Conservation (phyloP, 2,113 vertebrate species). For the Symphodus melops region DNA sequence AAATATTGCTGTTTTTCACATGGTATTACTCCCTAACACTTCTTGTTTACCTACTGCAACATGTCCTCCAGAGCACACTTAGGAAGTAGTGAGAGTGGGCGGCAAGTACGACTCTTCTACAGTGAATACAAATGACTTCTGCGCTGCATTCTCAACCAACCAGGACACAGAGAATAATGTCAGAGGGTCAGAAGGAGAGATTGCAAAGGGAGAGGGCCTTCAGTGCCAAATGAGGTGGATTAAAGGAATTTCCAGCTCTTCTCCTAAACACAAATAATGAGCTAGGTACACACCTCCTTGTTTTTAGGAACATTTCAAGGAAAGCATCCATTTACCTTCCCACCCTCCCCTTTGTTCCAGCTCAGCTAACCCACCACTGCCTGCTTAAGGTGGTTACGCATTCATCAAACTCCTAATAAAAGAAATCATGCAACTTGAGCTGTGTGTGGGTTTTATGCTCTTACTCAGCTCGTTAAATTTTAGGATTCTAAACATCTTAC, state of each 20-base stretch:
- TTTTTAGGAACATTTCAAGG: conserved; percentile 41
- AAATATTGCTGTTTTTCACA: conserved; percentile 4
- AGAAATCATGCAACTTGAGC: background rate
- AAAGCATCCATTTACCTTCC: conserved; percentile 42
- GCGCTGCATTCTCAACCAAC: background rate
- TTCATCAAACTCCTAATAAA: conserved; percentile 32
- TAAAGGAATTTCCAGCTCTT: conserved; percentile 35
- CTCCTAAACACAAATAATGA: conserved; percentile 40
- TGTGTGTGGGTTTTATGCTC: background rate
- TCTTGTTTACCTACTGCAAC: conserved; percentile 40
- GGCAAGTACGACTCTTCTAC: conserved; percentile 23
- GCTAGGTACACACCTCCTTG: conserved; percentile 19
- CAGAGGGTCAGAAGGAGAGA: conserved; percentile 37
- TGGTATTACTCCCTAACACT: background rate
- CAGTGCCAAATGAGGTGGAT: conserved; percentile 23
- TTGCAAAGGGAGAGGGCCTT: conserved; percentile 37
- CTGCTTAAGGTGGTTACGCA: conserved; percentile 15
- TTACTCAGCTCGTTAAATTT: background rate
- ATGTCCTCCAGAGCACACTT: conserved; percentile 18
- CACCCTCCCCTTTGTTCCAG: conserved; percentile 22
- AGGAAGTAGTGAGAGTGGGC: conserved; percentile 32
- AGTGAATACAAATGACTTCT: conserved; percentile 27
- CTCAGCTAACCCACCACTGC: conserved; percentile 6
- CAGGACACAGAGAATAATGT: conserved; percentile 9
- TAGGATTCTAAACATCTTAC: conserved; percentile 12